phyloP scores from a whole-genome alignment of 2,888 invertebrate species.

The Phrixothrix hirtus region DNA sequence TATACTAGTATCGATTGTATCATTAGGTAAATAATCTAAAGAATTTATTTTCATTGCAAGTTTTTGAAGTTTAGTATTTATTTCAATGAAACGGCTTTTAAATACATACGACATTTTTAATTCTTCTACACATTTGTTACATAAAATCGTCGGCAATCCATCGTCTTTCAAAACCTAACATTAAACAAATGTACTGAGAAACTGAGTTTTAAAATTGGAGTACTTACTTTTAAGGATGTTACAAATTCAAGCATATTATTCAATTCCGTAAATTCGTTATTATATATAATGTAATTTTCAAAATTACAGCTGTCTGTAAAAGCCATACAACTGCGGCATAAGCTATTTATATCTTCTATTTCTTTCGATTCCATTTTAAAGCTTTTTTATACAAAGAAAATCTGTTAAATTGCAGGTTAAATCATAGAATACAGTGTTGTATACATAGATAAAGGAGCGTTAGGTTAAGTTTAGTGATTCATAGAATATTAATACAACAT shows the following conservation, averaged over 20 bases:
- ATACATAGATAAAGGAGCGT: no score
- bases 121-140: slow-evolving; percentile 34
- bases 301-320: slow-evolving; percentile 25
- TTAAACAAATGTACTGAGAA: slow-evolving; percentile 3
- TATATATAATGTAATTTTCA: slow-evolving; percentile 20
- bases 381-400: no score
- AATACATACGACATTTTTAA: slow-evolving; percentile 36
- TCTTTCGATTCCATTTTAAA: slow-evolving; percentile 9
- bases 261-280: slow-evolving; percentile 25
- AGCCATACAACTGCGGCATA: slow-evolving; percentile 37
- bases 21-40: background rate
- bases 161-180: slow-evolving; percentile 35
- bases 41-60: background rate
- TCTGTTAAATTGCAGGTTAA: no score
- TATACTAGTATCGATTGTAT: background rate
- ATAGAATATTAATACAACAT: no score
- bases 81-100: slow-evolving; percentile 38
- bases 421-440: no score
- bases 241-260: slow-evolving; percentile 29
- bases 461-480: background rate
- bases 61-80: slow-evolving; percentile 29
- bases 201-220: background rate
- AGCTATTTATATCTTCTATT: slow-evolving; percentile 36
- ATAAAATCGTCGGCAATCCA: slow-evolving; percentile 39
- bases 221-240: slow-evolving; percentile 24